Base-by-base conservation (phyloP, 2,888 invertebrate genomes). In the Lacanobia wlatinum region DNA sequence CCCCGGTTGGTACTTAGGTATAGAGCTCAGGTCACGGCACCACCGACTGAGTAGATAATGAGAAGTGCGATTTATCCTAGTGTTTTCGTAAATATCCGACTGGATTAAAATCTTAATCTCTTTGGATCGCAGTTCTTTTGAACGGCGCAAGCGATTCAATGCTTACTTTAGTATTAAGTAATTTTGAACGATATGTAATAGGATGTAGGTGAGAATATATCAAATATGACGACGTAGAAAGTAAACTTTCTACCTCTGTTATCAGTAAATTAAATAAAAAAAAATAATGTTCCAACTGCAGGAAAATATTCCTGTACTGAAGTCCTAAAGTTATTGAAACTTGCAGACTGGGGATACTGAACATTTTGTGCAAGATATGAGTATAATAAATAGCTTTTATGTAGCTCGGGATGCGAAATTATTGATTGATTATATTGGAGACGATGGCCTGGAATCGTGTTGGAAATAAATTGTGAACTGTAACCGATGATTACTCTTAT, bases 31-130 rank as follows among this genome's bases (percentile, higher is more conserved):
- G 70, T 83, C 69, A 72, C 81, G 81, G 48, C 85, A 75, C 78
- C 73, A 83, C 76, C 62, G 84, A 83, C 85, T 84, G 85, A 85
- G 72, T 85, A 85, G 75, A 71, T 69, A 66, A 72, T 68, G 72
- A 56, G 67, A 64, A 73, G 78, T 77, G 75, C 77, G 62, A 68
- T 61, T 55, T 76, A 78, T 75, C 59, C 68, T 65, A 59, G 21
- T 77, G 77, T 82, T 84, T 74, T 64, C 8, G 60, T 75, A 56
- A 38, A 74, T 66, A 76, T 61, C 75, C 59, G 76, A 76, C 76
- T 82, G 61, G 64, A 73, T 76, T 34, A 67, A 76, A 70, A 69
- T 73, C 73, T 63, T 76, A 53, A 75, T 74, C 64, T 64, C 60
- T 60, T 69, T 56, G 56, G n/a, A 68, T 52, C 28, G 73, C 64